Evolutionary conservation across 2,113 vertebrate genomes (phyloP).

Genomic region (Tetraodon nigroviridis): DNA sequence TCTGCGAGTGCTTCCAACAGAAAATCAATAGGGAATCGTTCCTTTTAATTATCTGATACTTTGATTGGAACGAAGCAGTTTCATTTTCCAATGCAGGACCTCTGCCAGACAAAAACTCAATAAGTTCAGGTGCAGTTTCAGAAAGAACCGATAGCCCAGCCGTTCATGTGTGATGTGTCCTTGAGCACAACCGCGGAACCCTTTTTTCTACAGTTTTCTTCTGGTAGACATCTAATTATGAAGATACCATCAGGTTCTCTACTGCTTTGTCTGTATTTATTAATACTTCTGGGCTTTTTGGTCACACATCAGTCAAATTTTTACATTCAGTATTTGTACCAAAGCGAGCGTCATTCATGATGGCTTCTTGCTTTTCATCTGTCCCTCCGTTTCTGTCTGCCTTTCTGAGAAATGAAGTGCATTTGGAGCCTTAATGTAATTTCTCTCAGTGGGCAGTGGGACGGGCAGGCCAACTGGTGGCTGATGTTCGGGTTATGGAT

Average conservation of each 20-base stretch:
- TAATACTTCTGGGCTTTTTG: too few relatives aligned
- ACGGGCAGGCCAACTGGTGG: slow-evolving; percentile 38
- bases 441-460: slow-evolving; percentile 22
- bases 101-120: not conserved
- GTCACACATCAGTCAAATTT: too few relatives aligned
- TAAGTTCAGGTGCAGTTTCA: slow-evolving; percentile 7
- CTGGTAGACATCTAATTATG: too few relatives aligned
- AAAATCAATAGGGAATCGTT: slow-evolving; percentile 54
- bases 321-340: too few relatives aligned
- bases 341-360: not conserved
- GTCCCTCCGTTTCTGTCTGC: not conserved
- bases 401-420: slow-evolving; percentile 22
- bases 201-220: too few relatives aligned
- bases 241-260: too few relatives aligned
- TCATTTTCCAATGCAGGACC: slow-evolving; percentile 13
- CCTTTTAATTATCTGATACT: slow-evolving; percentile 60
- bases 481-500: slow-evolving; percentile 56
- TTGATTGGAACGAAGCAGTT: slow-evolving; percentile 20
- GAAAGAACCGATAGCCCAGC: slow-evolving; percentile 21
- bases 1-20: slow-evolving; percentile 41
- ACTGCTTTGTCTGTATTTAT: too few relatives aligned
- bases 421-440: slow-evolving; percentile 30
- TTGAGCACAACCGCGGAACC: not conserved
- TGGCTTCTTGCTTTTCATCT: slow-evolving; percentile 11
- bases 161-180: slow-evolving; percentile 17